Conservation (phyloP, 2,113 vertebrate genomes). For the Pimephales promelas region DNA sequence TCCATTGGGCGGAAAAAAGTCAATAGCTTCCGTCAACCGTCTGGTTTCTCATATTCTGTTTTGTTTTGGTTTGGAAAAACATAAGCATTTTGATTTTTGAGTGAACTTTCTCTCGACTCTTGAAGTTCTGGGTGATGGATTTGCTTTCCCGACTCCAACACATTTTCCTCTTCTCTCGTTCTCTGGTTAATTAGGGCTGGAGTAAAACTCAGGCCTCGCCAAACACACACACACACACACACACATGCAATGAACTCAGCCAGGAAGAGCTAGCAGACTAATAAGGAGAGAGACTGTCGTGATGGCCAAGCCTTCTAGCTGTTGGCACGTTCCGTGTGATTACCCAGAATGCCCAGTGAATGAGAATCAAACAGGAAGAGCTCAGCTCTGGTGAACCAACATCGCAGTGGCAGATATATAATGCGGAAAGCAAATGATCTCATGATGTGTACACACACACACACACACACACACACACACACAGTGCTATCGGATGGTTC, state of each 20-base stretch:
- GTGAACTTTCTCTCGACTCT: background rate
- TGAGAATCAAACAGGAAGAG: constrained; percentile 20
- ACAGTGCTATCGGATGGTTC: background rate
- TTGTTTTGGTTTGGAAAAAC: too few relatives aligned
- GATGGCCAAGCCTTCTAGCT: constrained; percentile 26
- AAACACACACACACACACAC: constrained; percentile 19
- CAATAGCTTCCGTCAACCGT: too few relatives aligned
- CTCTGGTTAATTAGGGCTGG: constrained; percentile 16
- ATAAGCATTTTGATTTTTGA: too few relatives aligned
- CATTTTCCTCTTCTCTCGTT: background rate
- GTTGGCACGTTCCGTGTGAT: constrained; percentile 29
- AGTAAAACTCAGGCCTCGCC: background rate
- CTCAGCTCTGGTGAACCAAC: background rate
- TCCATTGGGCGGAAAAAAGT: too few relatives aligned
- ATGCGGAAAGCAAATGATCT: constrained; percentile 19
- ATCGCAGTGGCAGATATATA: background rate
- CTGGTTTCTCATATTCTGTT: too few relatives aligned
- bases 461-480: background rate
- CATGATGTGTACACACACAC: background rate
- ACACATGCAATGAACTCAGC: constrained; percentile 33
- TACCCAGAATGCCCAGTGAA: constrained; percentile 21
- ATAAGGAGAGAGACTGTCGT: constrained; percentile 7
- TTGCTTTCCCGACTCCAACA: background rate
- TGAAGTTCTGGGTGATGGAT: background rate
- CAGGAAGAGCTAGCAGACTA: constrained; percentile 13